Conservation (phyloP, 2,113 vertebrate species). For the Hyla sarda region DNA sequence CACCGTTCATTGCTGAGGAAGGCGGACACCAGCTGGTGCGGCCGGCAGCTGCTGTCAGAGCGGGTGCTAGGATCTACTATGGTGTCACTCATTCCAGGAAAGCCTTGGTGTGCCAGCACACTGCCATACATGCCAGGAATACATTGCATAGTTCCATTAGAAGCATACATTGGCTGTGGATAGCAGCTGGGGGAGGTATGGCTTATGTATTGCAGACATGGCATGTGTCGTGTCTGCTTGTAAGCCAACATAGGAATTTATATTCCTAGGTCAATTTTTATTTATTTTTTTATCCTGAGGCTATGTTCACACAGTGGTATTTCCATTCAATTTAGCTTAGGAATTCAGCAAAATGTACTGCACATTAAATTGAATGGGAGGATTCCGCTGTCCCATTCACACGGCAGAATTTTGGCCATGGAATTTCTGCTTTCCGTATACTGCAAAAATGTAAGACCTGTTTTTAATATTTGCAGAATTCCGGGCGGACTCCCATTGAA, state of each 20-base stretch:
- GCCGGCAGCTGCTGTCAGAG: slow-evolving; percentile 30
- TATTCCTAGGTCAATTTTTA: too few species aligned
- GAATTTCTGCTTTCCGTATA: too few species aligned
- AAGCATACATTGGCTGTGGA: not conserved
- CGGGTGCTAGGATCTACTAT: not conserved
- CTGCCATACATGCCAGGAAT: slow-evolving; percentile 22
- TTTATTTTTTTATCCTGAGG: too few species aligned
- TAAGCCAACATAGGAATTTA: not conserved
- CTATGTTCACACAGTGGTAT: too few species aligned
- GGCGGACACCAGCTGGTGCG: slow-evolving; percentile 4
- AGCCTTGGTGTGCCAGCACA: not conserved
- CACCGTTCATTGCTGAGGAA: not conserved
- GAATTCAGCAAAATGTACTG: too few species aligned
- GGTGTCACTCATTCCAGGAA: slow-evolving; percentile 28
- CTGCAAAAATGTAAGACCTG: too few species aligned
- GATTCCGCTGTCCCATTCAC: too few species aligned
- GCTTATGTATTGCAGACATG: not conserved
- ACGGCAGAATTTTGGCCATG: too few species aligned
- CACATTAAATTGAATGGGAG: too few species aligned
- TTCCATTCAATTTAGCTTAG: too few species aligned
- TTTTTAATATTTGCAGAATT: too few species aligned
- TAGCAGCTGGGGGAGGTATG: not conserved
- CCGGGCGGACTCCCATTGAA: too few species aligned
- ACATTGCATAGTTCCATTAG: not conserved
- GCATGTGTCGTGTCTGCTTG: not conserved